Percentiles rank a stretch among this genome's conserved stretches.
Evolutionary conservation across 1,140 invertebrate species (phyloP).

Genomic region (Drosophila watanabei): DNA sequence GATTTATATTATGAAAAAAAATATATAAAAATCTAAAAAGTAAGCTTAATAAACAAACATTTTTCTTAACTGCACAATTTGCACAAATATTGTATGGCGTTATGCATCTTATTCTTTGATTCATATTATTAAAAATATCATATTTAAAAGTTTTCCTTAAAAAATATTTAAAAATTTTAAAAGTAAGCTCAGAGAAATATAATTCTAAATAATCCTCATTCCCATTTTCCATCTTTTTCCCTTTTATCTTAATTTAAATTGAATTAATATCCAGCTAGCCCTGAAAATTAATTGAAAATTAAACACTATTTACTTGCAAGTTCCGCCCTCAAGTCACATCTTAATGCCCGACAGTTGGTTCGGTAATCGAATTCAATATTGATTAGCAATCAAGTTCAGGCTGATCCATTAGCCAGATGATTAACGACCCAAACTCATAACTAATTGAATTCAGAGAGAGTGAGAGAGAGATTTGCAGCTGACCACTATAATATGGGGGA

Average conservation of each 20-base stretch:
- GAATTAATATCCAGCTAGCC: background rate
- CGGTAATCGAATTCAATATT: constrained; percentile 41
- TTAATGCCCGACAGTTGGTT: background rate
- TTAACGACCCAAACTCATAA: constrained; percentile 42
- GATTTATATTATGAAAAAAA: no score
- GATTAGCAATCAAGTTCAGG: constrained; percentile 43
- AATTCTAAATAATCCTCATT: background rate
- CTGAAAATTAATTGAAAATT: constrained; percentile 23
- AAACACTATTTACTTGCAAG: constrained; percentile 26
- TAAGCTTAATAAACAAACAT: no score
- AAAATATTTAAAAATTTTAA: no score
- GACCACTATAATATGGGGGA: background rate
- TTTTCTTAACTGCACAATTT: no score
- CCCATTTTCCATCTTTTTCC: background rate
- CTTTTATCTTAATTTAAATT: background rate
- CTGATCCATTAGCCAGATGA: constrained; percentile 31
- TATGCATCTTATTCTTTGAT: no score
- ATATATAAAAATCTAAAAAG: no score
- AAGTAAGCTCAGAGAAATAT: no score
- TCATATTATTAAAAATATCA: no score
- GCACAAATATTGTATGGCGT: no score
- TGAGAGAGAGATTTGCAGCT: constrained; percentile 17
- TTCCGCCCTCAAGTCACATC: background rate
- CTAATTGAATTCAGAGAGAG: constrained; percentile 27
- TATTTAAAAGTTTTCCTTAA: no score